These are phyloP conservation scores for Nycticorax nycticorax DNA, from an alignment of 2,113 vertebrate genomes.

Conservation along the genomic window DNA sequence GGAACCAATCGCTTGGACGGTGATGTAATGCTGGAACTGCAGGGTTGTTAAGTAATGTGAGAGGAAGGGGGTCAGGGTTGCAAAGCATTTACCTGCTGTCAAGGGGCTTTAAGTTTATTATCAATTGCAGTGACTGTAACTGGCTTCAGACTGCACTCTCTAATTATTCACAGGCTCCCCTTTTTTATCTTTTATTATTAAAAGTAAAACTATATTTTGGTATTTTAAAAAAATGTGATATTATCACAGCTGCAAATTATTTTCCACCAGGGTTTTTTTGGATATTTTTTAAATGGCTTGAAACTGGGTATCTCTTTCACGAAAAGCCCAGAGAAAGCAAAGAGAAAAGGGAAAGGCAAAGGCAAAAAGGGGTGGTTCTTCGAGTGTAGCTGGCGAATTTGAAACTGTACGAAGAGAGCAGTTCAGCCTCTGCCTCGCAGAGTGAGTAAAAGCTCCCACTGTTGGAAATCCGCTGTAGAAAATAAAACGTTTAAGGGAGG, in stretches of 20 bases:
- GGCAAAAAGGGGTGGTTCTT: slow-evolving; percentile 44
- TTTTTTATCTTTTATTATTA: slow-evolving; percentile 85
- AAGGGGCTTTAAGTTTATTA: slow-evolving; percentile 90
- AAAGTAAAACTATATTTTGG: slow-evolving; percentile 77
- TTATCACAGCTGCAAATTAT: slow-evolving; percentile 85
- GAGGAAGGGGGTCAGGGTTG: slow-evolving; percentile 93
- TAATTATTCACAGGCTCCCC: slow-evolving; percentile 87
- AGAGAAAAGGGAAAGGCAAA: slow-evolving; percentile 24
- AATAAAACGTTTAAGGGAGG: neutral
- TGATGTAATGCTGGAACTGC: slow-evolving; percentile 89
- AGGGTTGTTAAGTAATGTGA: slow-evolving; percentile 95
- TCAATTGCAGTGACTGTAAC: slow-evolving; percentile 89
- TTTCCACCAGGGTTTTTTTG: slow-evolving; percentile 66
- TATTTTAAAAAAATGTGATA: slow-evolving; percentile 69
- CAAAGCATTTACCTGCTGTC: slow-evolving; percentile 95
- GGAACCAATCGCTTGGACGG: slow-evolving; percentile 79
- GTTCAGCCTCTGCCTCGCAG: slow-evolving; percentile 30
- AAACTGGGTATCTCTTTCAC: slow-evolving; percentile 60
- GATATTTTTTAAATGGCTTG: slow-evolving; percentile 58
- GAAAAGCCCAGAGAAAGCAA: neutral
- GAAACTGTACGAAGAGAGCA: slow-evolving; percentile 18
- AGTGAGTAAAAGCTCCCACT: neutral
- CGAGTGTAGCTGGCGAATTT: slow-evolving; percentile 29
- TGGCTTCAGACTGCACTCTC: slow-evolving; percentile 82
- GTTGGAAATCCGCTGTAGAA: neutral